Percentiles rank a stretch among this genome's conserved stretches.
Conservation (phyloP, 2,113 vertebrate genomes). For the Paraplagusia blochii region DNA sequence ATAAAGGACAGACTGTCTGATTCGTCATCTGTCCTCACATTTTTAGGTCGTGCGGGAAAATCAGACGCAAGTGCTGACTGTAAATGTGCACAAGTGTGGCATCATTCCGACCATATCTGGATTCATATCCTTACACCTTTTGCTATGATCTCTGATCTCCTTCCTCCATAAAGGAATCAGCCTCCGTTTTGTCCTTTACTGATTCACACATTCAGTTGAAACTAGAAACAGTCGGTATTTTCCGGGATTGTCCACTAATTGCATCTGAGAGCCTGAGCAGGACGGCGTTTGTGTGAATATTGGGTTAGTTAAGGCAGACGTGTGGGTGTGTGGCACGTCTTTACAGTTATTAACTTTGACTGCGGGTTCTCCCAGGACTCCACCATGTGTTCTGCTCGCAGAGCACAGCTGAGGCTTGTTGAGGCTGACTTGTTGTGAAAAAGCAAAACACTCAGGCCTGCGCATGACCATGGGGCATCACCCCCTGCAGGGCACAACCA, state of each 20-base stretch:
- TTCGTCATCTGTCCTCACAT: conserved; percentile 41
- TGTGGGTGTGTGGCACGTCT: conserved; percentile 55
- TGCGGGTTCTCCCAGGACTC: conserved; percentile 50
- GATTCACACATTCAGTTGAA: conserved; percentile 54
- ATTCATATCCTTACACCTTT: neutral
- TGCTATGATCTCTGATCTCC: conserved; percentile 44
- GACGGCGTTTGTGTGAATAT: conserved; percentile 33
- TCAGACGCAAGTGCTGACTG: conserved; percentile 36
- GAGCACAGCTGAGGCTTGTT: conserved; percentile 58
- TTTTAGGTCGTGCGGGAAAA: conserved; percentile 32
- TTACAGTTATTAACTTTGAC: conserved; percentile 60
- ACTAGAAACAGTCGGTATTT: neutral
- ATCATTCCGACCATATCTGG: conserved; percentile 34
- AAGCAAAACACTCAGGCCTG: conserved; percentile 28
- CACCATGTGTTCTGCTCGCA: conserved; percentile 58
- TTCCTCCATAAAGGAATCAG: conserved; percentile 40
- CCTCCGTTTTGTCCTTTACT: conserved; percentile 40
- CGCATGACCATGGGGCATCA: conserved; percentile 44
- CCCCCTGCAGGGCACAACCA: conserved; percentile 27
- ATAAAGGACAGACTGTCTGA: conserved; percentile 17
- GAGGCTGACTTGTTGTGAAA: conserved; percentile 63
- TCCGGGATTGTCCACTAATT: conserved; percentile 37
- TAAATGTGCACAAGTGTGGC: conserved; percentile 44
- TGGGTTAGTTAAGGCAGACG: conserved; percentile 33
- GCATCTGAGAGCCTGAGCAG: conserved; percentile 12